Evolutionary conservation across 2,113 vertebrate genomes (phyloP), one percentile per base, ranked within the genome.

Genomic region (Pyrgilauda ruficollis): DNA sequence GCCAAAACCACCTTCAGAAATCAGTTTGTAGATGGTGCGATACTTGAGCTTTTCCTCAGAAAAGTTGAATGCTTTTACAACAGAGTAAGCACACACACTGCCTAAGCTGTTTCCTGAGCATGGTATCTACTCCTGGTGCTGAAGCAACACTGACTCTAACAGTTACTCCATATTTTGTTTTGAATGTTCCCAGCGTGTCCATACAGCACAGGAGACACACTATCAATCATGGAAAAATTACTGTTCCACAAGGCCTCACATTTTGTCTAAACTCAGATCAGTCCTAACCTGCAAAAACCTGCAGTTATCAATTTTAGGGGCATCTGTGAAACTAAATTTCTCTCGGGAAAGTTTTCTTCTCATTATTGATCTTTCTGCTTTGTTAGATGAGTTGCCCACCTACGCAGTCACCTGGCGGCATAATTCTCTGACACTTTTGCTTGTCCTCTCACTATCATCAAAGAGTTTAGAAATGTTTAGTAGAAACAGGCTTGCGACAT

Each of bases 1-100:
- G 8, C 6, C 64, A 55, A 82, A 93, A 23, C 3, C 0, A 7
- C 6, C 5, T 50, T 80, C 44, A 68, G 55, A 68, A 77, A 73
- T 0, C 27, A 39, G 26, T 56, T 16, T 39, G 31, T 1, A 72
- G n/a, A 30, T 33, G n/a, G 6, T 46, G 53, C 0, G 0, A 8
- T 13, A 55, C 14, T 1, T 31, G 27, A 52, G n/a, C 2, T 66
- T 46, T 53, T 55, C n/a, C 46, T 43, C 27, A 37, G 12, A 59
- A 39, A 53, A 61, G 13, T 0, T 43, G 49, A 93, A 61, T 12
- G 15, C 20, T 82, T 52, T 56, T 33, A 52, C 1, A 59, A 5
- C 28, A 52, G 27, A 74, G 9, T 22, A 88, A 46, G 49, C 31
- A 50, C 19, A 41, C 11, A 39, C 2, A 0, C 17, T 81, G 33